These are phyloP conservation scores for Petaurus breviceps DNA, from an alignment of 2,113 vertebrate species.

Conservation along the genomic window DNA sequence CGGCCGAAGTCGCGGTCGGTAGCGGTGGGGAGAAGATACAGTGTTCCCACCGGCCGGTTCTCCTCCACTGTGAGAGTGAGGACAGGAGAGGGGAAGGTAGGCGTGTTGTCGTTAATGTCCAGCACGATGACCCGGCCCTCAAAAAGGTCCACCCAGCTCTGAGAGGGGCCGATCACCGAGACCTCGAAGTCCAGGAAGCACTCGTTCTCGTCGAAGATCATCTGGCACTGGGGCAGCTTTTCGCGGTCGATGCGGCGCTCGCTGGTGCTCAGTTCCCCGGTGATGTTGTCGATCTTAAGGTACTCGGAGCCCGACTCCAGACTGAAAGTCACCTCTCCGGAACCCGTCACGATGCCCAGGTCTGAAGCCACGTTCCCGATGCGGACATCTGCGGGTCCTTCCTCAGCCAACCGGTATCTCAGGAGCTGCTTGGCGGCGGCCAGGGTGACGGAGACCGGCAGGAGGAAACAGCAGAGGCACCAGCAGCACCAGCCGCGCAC, in stretches of 20 bases:
- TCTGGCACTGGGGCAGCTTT: slow-evolving; percentile 98
- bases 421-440: slow-evolving; percentile 96
- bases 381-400: slow-evolving; percentile 95
- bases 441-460: slow-evolving; percentile 90
- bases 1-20: slow-evolving; percentile 97
- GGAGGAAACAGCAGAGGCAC: slow-evolving; percentile 87
- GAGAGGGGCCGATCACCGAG: slow-evolving; percentile 97
- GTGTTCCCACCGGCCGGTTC: slow-evolving; percentile 97
- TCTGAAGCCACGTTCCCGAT: slow-evolving; percentile 97
- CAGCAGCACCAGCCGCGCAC: slow-evolving; percentile 78
- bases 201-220: slow-evolving; percentile 99
- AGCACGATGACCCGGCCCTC: slow-evolving; percentile 97
- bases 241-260: slow-evolving; percentile 98
- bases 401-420: slow-evolving; percentile 95
- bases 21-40: slow-evolving; percentile 96
- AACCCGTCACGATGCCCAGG: slow-evolving; percentile 94
- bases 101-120: slow-evolving; percentile 99
- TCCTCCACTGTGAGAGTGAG: slow-evolving; percentile 98
- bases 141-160: slow-evolving; percentile 99
- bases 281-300: slow-evolving; percentile 99
- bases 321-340: slow-evolving; percentile 98
- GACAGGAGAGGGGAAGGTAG: slow-evolving; percentile 97
- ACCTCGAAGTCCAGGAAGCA: slow-evolving; percentile 99
- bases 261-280: slow-evolving; percentile 97
- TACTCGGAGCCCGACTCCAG: slow-evolving; percentile 98